Conservation (phyloP, 2,797 vertebrate species). For the Alectoris magna region DNA sequence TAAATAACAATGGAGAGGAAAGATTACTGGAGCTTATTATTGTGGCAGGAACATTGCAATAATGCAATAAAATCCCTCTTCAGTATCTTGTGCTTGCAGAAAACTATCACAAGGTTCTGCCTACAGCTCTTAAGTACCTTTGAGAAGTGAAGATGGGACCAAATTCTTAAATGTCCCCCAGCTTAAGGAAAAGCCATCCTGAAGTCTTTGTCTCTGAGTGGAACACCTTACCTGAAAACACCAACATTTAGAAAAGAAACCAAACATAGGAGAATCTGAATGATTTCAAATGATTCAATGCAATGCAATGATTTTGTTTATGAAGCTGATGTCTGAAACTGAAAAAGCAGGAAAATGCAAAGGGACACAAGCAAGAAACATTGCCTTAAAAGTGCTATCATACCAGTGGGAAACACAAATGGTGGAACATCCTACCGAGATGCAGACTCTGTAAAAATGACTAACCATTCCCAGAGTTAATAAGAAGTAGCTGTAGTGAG, state of each 20-base stretch:
- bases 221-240: not conserved
- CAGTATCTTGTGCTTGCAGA: not conserved
- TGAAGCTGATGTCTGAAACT: not conserved
- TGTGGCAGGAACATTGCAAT: not conserved
- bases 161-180: not conserved
- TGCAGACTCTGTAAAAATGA: not conserved
- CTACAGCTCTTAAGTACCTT: not conserved
- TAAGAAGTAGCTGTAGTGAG: constrained; percentile 27
- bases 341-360: not conserved
- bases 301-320: not conserved
- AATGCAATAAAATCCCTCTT: not conserved
- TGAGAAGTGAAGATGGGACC: not conserved
- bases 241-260: not conserved
- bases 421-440: not conserved
- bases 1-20: not conserved
- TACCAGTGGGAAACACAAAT: not conserved
- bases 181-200: not conserved
- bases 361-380: not conserved
- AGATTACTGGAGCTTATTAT: not conserved
- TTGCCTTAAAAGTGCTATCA: not conserved
- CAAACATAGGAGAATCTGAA: not conserved
- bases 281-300: not conserved
- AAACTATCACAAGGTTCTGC: not conserved
- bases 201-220: not conserved
- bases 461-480: constrained; percentile 27